These are phyloP conservation scores for Batillaria attramentaria DNA, from an alignment of 1,140 invertebrate genomes.

Conservation along the genomic window DNA sequence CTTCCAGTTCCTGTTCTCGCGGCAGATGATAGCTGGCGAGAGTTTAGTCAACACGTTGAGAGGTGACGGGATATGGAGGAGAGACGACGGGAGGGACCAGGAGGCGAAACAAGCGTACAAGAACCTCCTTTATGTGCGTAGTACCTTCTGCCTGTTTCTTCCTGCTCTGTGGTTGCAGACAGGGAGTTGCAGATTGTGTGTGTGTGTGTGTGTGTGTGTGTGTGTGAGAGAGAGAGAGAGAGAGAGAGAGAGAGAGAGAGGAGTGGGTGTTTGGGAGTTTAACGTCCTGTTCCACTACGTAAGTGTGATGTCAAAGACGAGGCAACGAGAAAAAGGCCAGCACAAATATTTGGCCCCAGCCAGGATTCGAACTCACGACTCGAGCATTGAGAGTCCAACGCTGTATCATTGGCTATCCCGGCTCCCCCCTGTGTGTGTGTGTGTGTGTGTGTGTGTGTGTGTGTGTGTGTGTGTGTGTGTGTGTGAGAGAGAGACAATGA, in stretches of 20 bases:
- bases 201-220: conserved; percentile 10
- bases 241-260: no score
- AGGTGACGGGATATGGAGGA: conserved; percentile 41
- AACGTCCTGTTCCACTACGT: no score
- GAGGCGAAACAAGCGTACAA: conserved; percentile 44
- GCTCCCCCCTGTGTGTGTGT: no score
- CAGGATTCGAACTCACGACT: no score
- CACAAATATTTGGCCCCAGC: no score
- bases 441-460: background rate
- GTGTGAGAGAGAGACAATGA: no score
- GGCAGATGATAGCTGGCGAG: conserved; percentile 35
- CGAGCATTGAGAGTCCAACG: no score
- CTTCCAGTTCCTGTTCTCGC: conserved; percentile 55
- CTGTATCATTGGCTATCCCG: background rate
- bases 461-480: conserved; percentile 2
- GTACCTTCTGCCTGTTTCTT: background rate
- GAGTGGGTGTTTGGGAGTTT: no score
- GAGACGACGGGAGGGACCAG: conserved; percentile 36
- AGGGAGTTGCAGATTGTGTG: background rate
- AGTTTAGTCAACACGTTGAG: conserved; percentile 31
- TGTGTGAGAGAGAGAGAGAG: background rate
- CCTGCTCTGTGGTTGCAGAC: background rate
- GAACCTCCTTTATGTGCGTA: conserved; percentile 52
- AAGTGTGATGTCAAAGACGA: no score
- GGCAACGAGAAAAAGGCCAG: no score